These are phyloP conservation scores for Tachysurus fulvidraco DNA, from an alignment of 2,113 vertebrate genomes.

Conservation along the genomic window DNA sequence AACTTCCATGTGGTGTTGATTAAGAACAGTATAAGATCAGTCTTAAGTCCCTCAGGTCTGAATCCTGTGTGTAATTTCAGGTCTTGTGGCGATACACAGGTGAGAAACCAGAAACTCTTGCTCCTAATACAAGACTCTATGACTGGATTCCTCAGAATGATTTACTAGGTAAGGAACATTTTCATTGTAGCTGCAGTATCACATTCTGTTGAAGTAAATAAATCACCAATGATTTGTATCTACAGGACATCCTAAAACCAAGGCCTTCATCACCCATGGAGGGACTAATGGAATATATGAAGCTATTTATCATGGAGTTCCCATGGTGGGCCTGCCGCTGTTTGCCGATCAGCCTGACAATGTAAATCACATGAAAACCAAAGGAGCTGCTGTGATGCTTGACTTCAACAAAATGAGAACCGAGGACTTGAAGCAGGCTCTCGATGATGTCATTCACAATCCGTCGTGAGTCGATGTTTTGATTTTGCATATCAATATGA, in stretches of 20 bases:
- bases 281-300: slow-evolving; percentile 88
- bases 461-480: slow-evolving; percentile 37
- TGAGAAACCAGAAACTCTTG: slow-evolving; percentile 72
- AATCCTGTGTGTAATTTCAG: slow-evolving; percentile 61
- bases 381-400: slow-evolving; percentile 76
- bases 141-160: slow-evolving; percentile 87
- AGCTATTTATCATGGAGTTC: slow-evolving; percentile 84
- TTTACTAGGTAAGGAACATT: slow-evolving; percentile 73
- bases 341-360: slow-evolving; percentile 85
- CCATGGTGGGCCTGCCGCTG: slow-evolving; percentile 83
- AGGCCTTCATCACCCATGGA: slow-evolving; percentile 86
- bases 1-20: not conserved
- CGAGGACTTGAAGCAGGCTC: slow-evolving; percentile 59
- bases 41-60: not conserved
- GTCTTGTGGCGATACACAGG: slow-evolving; percentile 84
- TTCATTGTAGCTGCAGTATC: not conserved
- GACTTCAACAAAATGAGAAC: slow-evolving; percentile 73
- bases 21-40: not conserved
- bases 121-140: slow-evolving; percentile 75
- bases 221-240: slow-evolving; percentile 22
- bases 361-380: slow-evolving; percentile 76
- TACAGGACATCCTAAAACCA: slow-evolving; percentile 80
- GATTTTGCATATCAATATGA: not conserved
- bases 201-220: not conserved
- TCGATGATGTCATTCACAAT: slow-evolving; percentile 42